Percentiles rank a stretch among this genome's conserved stretches.
Evolutionary conservation across 2,888 invertebrate genomes (phyloP).

Genomic region (Sphaerophoria rueppellii): DNA sequence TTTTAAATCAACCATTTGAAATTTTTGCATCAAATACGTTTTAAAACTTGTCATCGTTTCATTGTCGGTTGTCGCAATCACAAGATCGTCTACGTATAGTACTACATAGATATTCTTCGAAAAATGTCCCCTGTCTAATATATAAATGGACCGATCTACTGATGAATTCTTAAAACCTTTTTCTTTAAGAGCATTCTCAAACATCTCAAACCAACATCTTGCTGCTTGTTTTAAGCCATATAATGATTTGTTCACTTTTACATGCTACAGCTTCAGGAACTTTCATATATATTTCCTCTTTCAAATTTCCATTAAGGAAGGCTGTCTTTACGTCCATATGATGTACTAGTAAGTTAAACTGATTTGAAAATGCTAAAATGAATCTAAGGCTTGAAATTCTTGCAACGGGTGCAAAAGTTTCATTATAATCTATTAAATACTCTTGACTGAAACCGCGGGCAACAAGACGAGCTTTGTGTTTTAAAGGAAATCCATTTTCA

Average conservation of each 20-base stretch:
- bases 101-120: constrained; percentile 58
- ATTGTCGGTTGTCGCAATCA: constrained; percentile 59
- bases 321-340: constrained; percentile 40
- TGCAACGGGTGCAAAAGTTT: constrained; percentile 31
- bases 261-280: constrained; percentile 32
- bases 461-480: constrained; percentile 68
- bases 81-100: constrained; percentile 40
- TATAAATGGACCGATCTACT: constrained; percentile 52
- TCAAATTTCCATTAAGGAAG: constrained; percentile 10
- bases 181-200: constrained; percentile 60
- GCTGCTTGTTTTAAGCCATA: constrained; percentile 70
- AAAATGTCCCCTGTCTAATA: constrained; percentile 33
- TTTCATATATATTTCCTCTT: constrained; percentile 15
- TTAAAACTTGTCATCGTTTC: constrained; percentile 68
- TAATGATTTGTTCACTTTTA: constrained; percentile 23
- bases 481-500: constrained; percentile 46
- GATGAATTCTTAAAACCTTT: constrained; percentile 58
- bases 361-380: constrained; percentile 64
- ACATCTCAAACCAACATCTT: constrained; percentile 61
- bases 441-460: constrained; percentile 60
- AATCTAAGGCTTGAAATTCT: constrained; percentile 65
- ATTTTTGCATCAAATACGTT: constrained; percentile 71
- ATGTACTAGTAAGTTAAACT: constrained; percentile 62
- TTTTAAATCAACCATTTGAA: constrained; percentile 72
- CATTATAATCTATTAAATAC: constrained; percentile 59